Percentiles rank a stretch among this genome's conserved stretches.
phyloP scores from a whole-genome alignment of 2,797 vertebrate genomes.

The Pseudochromis fuscus region DNA sequence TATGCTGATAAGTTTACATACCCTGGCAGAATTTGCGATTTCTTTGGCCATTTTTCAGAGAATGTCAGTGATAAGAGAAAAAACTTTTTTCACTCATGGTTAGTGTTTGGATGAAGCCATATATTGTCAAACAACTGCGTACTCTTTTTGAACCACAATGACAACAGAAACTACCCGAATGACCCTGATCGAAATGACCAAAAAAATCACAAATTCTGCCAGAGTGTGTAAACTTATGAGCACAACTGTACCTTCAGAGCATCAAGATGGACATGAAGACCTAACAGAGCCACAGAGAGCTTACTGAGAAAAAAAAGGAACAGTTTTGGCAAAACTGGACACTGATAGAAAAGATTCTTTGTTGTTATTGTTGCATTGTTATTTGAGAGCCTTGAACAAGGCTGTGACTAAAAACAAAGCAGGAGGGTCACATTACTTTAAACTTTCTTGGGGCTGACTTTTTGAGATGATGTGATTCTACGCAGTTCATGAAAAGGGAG shows the following conservation, averaged over 20 bases:
- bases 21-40: too few relatives aligned
- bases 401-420: constrained; percentile 29
- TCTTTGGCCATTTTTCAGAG: too few relatives aligned
- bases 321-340: not conserved
- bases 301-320: not conserved
- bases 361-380: constrained; percentile 11
- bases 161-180: too few relatives aligned
- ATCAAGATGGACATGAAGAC: not conserved
- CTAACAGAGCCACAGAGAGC: not conserved
- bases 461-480: constrained; percentile 10
- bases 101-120: too few relatives aligned
- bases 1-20: too few relatives aligned
- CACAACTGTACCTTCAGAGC: not conserved
- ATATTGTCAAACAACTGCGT: too few relatives aligned
- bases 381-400: constrained; percentile 26
- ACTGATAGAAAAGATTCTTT: constrained; percentile 8
- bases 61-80: too few relatives aligned
- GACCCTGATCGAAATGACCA: too few relatives aligned
- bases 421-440: constrained; percentile 15
- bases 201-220: too few relatives aligned
- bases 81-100: too few relatives aligned
- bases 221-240: constrained; percentile 13
- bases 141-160: too few relatives aligned
- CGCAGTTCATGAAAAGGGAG: constrained; percentile 5
- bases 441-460: constrained; percentile 5